Base-by-base conservation (phyloP, 2,797 vertebrate genomes). In the Chelonia mydas region DNA sequence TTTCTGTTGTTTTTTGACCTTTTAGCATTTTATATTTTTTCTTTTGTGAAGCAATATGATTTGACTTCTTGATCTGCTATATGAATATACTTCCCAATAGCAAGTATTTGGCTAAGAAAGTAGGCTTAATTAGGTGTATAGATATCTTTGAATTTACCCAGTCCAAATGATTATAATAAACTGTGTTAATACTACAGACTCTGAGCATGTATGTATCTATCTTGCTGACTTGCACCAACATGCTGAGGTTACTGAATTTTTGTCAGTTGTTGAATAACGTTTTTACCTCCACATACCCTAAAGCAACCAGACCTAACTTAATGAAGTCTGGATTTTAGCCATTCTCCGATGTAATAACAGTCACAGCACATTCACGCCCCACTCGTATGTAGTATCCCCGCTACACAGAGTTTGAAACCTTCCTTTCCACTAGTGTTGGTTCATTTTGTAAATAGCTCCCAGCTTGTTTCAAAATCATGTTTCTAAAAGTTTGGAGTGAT, bases 61-160 rank as follows among this genome's bases (percentile, higher is more conserved):
- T 91, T 84, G 55, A n/a, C 59, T 89, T 50, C 78, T 25, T 88
- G 79, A 68, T 94, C 93, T 76, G 86, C 49, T 83, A 0, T 82
- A 68, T 83, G 89, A 96, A 90, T 77, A 13, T 23, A 65, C 91
- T 33, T 94, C 80, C 83, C 72, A 82, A 49, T 21, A 90, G 68
- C 81, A 81, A 54, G 0, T 10, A 11, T 95, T 94, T 94, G 82
- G 79, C 79, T 27, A 4, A 72, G 87, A 81, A 86, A 92, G 45
- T 10, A 83, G 65, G 11, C 72, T 57, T 33, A 82, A 28, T 7
- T 53, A 25, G 23, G 41, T 76, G 27, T 65, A 1, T 53, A 1
- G 15, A 87, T 89, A 9, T 51, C 76, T 3, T 28, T 94, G 45
- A 80, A 33, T 82, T 68, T 51, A 57, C 50, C 83, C 4, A 86